A percentile compares a stretch with the other conserved stretches of the same genome.
phyloP scores from a whole-genome alignment of 2,113 vertebrate species.

The Nesospiza acunhae region DNA sequence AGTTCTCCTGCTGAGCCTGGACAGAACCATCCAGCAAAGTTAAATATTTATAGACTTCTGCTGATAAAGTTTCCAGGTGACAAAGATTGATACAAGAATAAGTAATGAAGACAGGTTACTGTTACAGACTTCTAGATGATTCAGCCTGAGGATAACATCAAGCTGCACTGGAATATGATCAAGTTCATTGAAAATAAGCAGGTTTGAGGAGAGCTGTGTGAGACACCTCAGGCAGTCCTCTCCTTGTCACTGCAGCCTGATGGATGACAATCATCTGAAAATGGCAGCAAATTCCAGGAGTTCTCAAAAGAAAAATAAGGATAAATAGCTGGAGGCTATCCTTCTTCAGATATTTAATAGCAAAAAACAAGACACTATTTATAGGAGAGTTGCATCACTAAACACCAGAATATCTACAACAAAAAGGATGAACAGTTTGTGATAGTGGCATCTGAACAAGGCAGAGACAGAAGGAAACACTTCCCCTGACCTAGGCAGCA shows the following conservation, averaged over 20 bases:
- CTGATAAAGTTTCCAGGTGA: conserved; percentile 52
- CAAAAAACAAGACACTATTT: not conserved
- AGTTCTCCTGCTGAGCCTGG: not conserved
- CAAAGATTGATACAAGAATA: conserved; percentile 58
- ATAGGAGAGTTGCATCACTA: not conserved
- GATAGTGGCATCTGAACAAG: not conserved
- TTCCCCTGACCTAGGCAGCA: not conserved
- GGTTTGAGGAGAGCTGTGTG: not conserved
- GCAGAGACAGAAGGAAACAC: not conserved
- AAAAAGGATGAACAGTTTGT: not conserved
- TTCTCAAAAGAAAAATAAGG: not conserved
- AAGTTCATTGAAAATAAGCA: not conserved
- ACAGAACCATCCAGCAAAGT: not conserved
- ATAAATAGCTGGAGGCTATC: not conserved
- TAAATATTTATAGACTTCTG: conserved; percentile 53
- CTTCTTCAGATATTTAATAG: not conserved
- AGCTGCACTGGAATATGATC: not conserved
- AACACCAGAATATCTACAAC: not conserved
- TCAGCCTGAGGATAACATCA: not conserved
- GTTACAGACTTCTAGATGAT: not conserved
- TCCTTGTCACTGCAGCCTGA: not conserved
- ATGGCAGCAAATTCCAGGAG: not conserved
- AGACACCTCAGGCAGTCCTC: not conserved
- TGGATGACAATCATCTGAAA: not conserved
- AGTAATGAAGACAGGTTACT: conserved; percentile 41